Base-by-base conservation (phyloP, 92 coral and sea anemone genomes). In the Actinostola sp. region DNA sequence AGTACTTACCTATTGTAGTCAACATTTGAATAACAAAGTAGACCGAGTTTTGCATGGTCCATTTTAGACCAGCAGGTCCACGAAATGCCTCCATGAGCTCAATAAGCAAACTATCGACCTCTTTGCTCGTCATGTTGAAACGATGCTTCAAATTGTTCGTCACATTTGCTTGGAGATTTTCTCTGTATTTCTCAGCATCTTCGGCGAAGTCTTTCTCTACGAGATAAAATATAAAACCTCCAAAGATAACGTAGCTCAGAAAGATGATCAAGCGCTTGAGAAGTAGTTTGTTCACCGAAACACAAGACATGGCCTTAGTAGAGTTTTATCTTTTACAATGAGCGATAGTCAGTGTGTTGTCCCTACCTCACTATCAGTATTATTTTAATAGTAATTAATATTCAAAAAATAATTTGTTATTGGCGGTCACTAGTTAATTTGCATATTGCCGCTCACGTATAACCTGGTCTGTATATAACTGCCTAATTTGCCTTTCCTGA, bases 1-100 rank as follows among this genome's bases (percentile, higher is more conserved):
- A 15, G 12, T 8, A 54, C 88, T 68, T 62, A 82, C 88, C 88
- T 16, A 82, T 76, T 25, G 88, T 82, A 10, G 88, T 68, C 30
- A 82, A 48, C 8, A 82, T 61, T 43, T 82, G 88, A 24, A 82
- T 26, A 9, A 76, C 82, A 41, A 76, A 82, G 53, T 52, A 52
- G 1, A 11, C 0, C 3, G 79, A 25, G 19, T 53, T 32, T 13
- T 1, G 7, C 12, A 51, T 61, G 58, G 46, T 72, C 85, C 85
- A 80, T 41, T 63, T 48, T 8, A 63, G 63, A 23, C 66, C 85
- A 8, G 73, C 10, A 48, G 12, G 82, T 53, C n/a, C 32, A 6
- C 10, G 73, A 63, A 16, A 27, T 13, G 29, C 61, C 71, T 20
- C 45, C 52, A 36, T 72, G 31, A 21, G 72, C 49, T 72, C 73